Conservation (phyloP, 1,140 invertebrate genomes). For the Mesaphorura yosii region DNA sequence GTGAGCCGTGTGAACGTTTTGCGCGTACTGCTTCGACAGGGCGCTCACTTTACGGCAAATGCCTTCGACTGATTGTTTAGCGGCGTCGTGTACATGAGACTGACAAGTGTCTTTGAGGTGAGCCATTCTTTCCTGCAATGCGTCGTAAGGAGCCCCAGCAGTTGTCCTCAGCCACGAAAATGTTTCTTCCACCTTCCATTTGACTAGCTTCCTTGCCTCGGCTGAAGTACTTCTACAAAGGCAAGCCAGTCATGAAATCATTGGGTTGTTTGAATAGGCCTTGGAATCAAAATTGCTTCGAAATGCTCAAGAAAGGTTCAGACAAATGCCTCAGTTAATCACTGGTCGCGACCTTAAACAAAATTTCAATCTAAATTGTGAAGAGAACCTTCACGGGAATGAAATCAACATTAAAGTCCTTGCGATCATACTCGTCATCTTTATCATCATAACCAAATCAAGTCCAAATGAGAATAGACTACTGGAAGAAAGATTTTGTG, state of each 20-base stretch:
- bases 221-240: slow-evolving; percentile 64
- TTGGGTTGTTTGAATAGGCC: not conserved
- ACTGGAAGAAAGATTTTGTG: not conserved
- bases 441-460: slow-evolving; percentile 12
- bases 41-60: slow-evolving; percentile 92
- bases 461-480: too few species aligned
- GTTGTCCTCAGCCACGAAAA: slow-evolving; percentile 89
- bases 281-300: not conserved
- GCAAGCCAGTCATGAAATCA: not conserved
- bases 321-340: too few species aligned
- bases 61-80: slow-evolving; percentile 85
- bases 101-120: slow-evolving; percentile 49
- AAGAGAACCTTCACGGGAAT: too few species aligned
- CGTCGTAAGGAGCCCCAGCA: slow-evolving; percentile 89
- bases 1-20: slow-evolving; percentile 80
- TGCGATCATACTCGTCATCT: slow-evolving; percentile 30
- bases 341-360: too few species aligned
- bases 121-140: slow-evolving; percentile 70
- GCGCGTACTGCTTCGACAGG: slow-evolving; percentile 77
- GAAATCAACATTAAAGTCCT: too few species aligned
- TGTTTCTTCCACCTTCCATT: slow-evolving; percentile 96
- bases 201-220: slow-evolving; percentile 90
- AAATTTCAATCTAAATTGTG: too few species aligned
- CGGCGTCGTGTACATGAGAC: slow-evolving; percentile 36
- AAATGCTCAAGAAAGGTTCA: too few species aligned